A percentile compares a stretch with the other conserved stretches of the same genome.
Conservation (phyloP, 2,888 invertebrate species). For the Rhagium mordax region DNA sequence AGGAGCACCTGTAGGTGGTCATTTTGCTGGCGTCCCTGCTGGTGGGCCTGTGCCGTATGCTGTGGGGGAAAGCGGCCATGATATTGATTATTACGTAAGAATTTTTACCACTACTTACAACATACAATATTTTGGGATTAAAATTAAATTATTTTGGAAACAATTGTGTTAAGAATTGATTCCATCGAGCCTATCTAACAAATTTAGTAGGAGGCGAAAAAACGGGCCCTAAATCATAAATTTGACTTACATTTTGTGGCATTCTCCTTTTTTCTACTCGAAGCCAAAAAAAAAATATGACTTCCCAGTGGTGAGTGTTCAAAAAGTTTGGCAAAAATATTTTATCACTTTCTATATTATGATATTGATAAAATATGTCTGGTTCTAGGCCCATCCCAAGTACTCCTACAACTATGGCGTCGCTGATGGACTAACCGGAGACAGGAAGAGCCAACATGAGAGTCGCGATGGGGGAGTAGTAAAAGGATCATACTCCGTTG, state of each 20-base stretch:
- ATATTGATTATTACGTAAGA: conserved; percentile 57
- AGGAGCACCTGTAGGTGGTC: conserved; percentile 29
- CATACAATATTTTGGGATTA: no score
- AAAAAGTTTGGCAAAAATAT: no score
- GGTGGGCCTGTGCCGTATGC: conserved; percentile 48
- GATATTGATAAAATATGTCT: not conserved
- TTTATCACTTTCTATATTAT: not conserved
- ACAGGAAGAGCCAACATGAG: conserved; percentile 66
- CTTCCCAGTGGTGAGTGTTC: no score
- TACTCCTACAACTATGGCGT: conserved; percentile 68
- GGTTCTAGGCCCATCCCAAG: conserved; percentile 63
- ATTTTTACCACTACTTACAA: not conserved
- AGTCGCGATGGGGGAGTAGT: conserved; percentile 67
- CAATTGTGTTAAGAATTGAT: no score
- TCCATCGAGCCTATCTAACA: no score
- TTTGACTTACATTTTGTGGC: no score
- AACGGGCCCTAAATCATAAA: no score
- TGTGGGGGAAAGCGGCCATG: conserved; percentile 48
- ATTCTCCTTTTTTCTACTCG: no score
- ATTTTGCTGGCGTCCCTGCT: conserved; percentile 17
- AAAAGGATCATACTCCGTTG: conserved; percentile 65
- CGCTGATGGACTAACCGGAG: conserved; percentile 65
- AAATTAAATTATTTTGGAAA: no score
- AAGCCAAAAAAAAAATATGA: no score
- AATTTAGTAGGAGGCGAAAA: no score